A percentile compares a stretch with the other conserved stretches of the same genome.
phyloP scores from a whole-genome alignment of 2,888 invertebrate genomes.

The Sinhomidia bicolor region DNA sequence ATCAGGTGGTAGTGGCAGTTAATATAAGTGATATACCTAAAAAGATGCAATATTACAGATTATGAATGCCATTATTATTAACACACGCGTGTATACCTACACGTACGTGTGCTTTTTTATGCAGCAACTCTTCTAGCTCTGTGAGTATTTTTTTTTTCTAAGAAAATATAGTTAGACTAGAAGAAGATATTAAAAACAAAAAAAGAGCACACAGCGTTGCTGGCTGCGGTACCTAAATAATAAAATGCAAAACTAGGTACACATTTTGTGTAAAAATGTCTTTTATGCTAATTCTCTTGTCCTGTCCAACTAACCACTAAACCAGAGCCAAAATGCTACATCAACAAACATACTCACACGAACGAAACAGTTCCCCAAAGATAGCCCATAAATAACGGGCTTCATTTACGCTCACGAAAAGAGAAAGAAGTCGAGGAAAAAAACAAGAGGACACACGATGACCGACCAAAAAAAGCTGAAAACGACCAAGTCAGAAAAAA shows the following conservation, averaged over 20 bases:
- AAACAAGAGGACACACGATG: background rate
- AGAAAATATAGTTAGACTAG: no score
- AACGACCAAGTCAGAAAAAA: background rate
- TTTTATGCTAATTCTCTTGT: constrained; percentile 55
- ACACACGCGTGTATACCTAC: no score
- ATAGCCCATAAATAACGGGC: constrained; percentile 67
- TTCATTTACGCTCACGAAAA: constrained; percentile 64
- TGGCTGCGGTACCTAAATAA: no score
- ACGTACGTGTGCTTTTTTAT: background rate
- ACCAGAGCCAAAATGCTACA: background rate
- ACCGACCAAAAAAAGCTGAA: background rate
- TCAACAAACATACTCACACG: background rate
- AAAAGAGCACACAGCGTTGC: no score
- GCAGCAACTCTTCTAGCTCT: no score
- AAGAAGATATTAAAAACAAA: no score
- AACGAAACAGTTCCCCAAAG: constrained; percentile 12
- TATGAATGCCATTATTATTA: no score
- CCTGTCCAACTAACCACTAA: background rate
- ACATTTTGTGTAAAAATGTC: background rate
- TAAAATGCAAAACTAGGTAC: background rate
- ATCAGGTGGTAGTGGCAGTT: no score
- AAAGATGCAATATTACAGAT: no score
- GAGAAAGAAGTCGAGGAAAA: background rate
- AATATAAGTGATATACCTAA: no score
- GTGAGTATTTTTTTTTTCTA: no score